A percentile compares a stretch with the other conserved stretches of the same genome.
Conservation (phyloP, 1,140 invertebrate genomes). For the Cepaea nemoralis region DNA sequence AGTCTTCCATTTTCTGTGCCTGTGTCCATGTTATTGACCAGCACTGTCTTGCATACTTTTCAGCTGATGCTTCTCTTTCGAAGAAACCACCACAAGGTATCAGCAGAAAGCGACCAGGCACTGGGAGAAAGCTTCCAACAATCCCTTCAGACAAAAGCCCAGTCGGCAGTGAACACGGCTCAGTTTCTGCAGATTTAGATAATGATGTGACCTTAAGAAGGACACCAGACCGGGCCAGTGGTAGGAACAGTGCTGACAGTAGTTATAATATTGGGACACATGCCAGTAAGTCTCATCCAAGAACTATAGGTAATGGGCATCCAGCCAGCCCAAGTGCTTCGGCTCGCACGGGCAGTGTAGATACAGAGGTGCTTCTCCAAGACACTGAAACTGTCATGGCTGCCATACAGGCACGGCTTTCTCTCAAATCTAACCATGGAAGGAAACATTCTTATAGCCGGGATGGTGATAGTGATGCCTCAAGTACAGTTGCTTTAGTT, state of each 20-base stretch:
- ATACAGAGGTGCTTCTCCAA: conserved; percentile 74
- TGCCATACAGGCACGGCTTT: conserved; percentile 73
- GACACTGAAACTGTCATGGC: conserved; percentile 75
- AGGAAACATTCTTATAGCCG: conserved; percentile 22
- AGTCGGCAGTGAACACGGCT: conserved; percentile 57
- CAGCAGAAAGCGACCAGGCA: conserved; percentile 64
- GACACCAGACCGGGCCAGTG: conserved; percentile 29
- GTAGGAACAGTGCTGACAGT: not conserved
- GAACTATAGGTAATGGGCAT: not conserved
- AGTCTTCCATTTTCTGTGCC: conserved; percentile 3
- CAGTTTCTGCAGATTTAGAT: conserved; percentile 34
- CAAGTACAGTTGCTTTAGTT: conserved; percentile 61
- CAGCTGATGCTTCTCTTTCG: conserved; percentile 32
- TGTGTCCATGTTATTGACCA: no score
- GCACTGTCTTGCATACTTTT: not conserved
- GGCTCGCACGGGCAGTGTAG: conserved; percentile 60
- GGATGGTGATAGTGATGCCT: conserved; percentile 57
- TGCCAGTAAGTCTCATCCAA: conserved; percentile 17
- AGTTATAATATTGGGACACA: not conserved
- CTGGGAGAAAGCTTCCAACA: conserved; percentile 69
- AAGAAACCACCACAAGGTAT: conserved; percentile 53
- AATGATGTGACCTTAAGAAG: conserved; percentile 9
- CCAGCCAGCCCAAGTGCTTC: conserved; percentile 41
- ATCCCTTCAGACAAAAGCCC: conserved; percentile 61
- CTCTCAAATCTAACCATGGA: conserved; percentile 37